phyloP scores from a whole-genome alignment of 2,797 vertebrate genomes.

The Phataginus tricuspis region DNA sequence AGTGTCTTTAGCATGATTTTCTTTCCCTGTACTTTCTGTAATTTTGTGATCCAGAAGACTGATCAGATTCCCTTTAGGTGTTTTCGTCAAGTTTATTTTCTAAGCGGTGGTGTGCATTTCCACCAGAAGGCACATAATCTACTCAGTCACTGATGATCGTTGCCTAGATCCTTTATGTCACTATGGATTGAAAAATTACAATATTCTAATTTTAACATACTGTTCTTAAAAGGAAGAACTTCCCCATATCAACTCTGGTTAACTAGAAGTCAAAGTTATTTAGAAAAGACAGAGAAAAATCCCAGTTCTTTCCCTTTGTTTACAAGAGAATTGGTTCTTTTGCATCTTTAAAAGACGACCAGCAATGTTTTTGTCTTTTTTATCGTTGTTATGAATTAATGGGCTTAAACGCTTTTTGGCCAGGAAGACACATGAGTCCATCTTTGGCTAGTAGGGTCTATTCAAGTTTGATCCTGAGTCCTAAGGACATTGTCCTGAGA shows the following conservation, averaged over 20 bases:
- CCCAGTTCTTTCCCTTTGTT: background rate
- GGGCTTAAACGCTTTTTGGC: background rate
- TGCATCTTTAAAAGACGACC: background rate
- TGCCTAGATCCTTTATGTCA: background rate
- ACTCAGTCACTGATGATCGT: background rate
- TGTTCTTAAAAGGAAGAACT: background rate
- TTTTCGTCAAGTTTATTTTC: background rate
- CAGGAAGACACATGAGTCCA: background rate
- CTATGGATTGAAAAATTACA: background rate
- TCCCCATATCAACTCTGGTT: background rate
- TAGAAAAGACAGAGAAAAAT: background rate
- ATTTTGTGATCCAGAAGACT: background rate
- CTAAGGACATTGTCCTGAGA: background rate
- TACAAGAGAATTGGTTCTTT: background rate
- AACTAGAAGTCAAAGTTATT: background rate
- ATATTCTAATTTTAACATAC: background rate
- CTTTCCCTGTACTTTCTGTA: background rate
- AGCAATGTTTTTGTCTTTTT: background rate
- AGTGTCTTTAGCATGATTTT: background rate
- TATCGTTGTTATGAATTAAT: background rate
- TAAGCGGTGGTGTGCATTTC: background rate
- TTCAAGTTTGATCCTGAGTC: background rate
- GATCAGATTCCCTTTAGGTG: background rate
- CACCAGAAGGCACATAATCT: background rate
- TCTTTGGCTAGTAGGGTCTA: background rate